Evolutionary conservation across 2,113 vertebrate species (phyloP).

Genomic region (Syngnathus typhle): DNA sequence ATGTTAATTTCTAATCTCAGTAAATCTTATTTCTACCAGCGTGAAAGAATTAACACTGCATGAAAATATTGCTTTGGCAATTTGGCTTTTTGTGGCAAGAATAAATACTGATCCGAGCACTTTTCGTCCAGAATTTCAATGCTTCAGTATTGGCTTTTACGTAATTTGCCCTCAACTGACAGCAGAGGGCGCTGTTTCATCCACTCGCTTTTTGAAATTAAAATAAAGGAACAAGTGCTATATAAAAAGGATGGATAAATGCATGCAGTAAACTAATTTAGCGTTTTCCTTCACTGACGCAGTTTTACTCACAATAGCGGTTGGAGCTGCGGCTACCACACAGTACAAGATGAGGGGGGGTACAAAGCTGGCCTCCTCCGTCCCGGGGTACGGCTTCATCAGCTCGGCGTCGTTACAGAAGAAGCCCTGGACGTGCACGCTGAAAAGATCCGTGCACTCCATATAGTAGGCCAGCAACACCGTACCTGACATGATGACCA

Average conservation of each 20-base stretch:
- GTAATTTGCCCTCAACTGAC: neutral
- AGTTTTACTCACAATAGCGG: conserved; percentile 83
- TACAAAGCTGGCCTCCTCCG: conserved; percentile 90
- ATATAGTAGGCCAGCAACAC: conserved; percentile 97
- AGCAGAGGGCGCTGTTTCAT: neutral
- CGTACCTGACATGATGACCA: conserved; percentile 97
- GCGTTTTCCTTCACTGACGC: neutral
- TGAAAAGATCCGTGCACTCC: conserved; percentile 93
- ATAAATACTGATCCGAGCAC: too few species aligned
- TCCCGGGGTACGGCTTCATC: conserved; percentile 94
- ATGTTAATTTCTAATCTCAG: too few species aligned
- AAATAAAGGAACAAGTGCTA: too few species aligned
- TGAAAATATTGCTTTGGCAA: too few species aligned
- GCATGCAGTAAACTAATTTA: neutral
- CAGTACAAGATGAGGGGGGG: conserved; percentile 93
- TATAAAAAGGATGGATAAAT: neutral
- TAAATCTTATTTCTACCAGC: too few species aligned
- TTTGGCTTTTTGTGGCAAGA: too few species aligned
- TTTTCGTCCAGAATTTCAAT: too few species aligned
- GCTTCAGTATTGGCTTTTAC: neutral
- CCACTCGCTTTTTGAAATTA: neutral
- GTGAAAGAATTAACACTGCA: too few species aligned
- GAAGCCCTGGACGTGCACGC: conserved; percentile 96
- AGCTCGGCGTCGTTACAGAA: conserved; percentile 96
- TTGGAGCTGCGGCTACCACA: conserved; percentile 87